Evolutionary conservation across 2,797 vertebrate genomes (phyloP).

Genomic region (Ctenochaetus hawaiiensis): DNA sequence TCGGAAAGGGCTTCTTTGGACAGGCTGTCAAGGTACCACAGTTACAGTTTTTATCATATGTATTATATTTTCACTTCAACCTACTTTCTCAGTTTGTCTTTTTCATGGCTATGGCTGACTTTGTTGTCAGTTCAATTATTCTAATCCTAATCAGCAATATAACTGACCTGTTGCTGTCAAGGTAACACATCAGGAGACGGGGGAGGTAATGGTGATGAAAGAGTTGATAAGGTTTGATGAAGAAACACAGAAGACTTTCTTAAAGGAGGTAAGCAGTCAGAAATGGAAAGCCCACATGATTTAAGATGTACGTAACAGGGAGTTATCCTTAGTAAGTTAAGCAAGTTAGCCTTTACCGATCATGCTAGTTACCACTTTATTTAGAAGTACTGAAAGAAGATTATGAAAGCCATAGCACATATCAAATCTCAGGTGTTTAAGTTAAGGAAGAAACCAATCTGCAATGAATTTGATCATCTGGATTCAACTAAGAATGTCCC

Average conservation of each 20-base stretch:
- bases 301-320: background rate
- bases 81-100: background rate
- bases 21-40: slow-evolving; percentile 94
- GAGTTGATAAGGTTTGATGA: slow-evolving; percentile 96
- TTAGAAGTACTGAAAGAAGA: background rate
- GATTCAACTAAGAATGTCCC: background rate
- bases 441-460: background rate
- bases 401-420: too few species aligned
- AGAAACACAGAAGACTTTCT: slow-evolving; percentile 95
- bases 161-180: slow-evolving; percentile 46
- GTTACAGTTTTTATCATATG: background rate
- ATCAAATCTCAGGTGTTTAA: background rate
- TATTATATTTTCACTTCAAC: too few species aligned
- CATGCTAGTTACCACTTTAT: background rate
- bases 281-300: background rate
- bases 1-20: slow-evolving; percentile 96
- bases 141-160: slow-evolving; percentile 17
- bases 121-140: background rate
- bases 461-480: background rate
- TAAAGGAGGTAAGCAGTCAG: slow-evolving; percentile 90
- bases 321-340: background rate
- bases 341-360: background rate
- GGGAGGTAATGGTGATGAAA: slow-evolving; percentile 99
- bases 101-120: background rate
- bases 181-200: slow-evolving; percentile 95